A percentile compares a stretch with the other conserved stretches of the same genome.
Conservation (phyloP, 2,888 invertebrate genomes). For the Pediacus dermestoides region DNA sequence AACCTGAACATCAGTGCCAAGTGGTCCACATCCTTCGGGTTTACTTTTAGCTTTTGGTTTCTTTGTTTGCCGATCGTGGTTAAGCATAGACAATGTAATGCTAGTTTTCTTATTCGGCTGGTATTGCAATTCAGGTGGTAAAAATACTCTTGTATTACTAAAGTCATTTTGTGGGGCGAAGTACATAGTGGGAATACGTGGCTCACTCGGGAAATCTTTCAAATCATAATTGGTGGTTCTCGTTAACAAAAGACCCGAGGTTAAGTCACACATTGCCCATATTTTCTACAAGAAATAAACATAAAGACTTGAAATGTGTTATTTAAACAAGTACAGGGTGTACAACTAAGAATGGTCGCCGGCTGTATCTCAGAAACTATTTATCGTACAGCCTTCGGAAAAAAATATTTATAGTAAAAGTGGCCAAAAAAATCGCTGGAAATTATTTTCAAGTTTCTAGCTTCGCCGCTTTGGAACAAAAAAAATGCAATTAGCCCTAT, state of each 20-base stretch:
- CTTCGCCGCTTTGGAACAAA: too few species aligned
- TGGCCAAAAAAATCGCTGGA: too few species aligned
- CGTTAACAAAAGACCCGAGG: constrained; percentile 83
- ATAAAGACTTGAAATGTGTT: too few species aligned
- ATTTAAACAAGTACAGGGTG: too few species aligned
- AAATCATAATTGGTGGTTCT: constrained; percentile 84
- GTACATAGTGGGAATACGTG: constrained; percentile 87
- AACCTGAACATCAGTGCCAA: constrained; percentile 61
- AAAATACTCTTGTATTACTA: constrained; percentile 73
- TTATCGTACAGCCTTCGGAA: too few species aligned
- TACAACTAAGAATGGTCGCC: too few species aligned
- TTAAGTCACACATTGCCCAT: constrained; percentile 94
- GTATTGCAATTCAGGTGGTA: constrained; percentile 75
- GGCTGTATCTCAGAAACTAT: too few species aligned
- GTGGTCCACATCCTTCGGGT: constrained; percentile 55
- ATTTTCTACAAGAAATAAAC: constrained; percentile 81
- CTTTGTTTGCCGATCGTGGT: constrained; percentile 47
- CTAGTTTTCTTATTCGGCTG: constrained; percentile 50
- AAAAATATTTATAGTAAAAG: too few species aligned
- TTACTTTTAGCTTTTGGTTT: constrained; percentile 51
- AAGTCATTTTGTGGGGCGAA: constrained; percentile 75
- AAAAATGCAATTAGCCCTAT: too few species aligned
- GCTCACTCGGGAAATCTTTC: constrained; percentile 84
- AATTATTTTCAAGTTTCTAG: too few species aligned
- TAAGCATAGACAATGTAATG: constrained; percentile 49